Evolutionary conservation across 2,888 invertebrate species (phyloP).

Genomic region (Agrilus mali): DNA sequence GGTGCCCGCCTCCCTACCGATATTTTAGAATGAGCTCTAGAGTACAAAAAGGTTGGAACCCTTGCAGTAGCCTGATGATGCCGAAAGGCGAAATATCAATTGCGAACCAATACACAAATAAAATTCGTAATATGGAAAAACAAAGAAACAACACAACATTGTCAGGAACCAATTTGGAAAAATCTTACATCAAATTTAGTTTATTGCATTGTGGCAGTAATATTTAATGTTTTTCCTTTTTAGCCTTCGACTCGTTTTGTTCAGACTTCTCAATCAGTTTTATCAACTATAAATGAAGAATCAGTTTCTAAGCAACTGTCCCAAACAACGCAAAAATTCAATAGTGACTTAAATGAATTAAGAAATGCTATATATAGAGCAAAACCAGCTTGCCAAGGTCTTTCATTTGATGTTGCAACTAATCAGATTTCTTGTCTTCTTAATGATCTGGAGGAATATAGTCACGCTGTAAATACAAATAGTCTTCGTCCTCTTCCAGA

Average conservation of each 20-base stretch:
- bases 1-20: no score
- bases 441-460: constrained; percentile 70
- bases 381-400: constrained; percentile 54
- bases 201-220: no score
- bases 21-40: no score
- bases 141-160: no score
- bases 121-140: no score
- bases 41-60: no score
- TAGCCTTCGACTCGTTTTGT: constrained; percentile 59
- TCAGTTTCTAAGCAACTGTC: constrained; percentile 62
- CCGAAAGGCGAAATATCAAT: no score
- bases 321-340: constrained; percentile 55
- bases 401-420: constrained; percentile 77
- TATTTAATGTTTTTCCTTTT: constrained; percentile 7
- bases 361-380: constrained; percentile 31
- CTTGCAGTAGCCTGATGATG: no score
- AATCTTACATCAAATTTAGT: no score
- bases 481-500: constrained; percentile 74
- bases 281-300: constrained; percentile 73
- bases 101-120: no score
- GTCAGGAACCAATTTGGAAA: no score
- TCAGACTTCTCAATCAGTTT: constrained; percentile 63
- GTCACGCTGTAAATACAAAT: constrained; percentile 58
- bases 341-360: constrained; percentile 36
- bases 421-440: constrained; percentile 70